phyloP scores from a whole-genome alignment of 2,797 vertebrate species.

The Erethizon dorsatum region DNA sequence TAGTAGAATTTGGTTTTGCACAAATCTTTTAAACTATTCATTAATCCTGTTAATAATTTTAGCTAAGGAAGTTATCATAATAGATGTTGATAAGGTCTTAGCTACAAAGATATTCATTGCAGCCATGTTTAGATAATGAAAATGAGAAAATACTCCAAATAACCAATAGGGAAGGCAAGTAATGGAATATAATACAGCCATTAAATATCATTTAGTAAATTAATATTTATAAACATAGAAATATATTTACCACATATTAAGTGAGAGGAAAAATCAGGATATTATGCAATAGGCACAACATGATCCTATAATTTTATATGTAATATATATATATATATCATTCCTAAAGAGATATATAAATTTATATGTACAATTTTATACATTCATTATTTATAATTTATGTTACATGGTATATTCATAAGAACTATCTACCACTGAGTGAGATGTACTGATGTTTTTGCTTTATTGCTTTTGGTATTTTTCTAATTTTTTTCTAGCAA shows the following conservation, averaged over 20 bases:
- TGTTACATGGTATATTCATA: not conserved
- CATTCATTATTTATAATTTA: not conserved
- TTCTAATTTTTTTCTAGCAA: conserved; percentile 23
- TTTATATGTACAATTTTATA: not conserved
- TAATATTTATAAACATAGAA: conserved; percentile 43
- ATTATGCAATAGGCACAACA: not conserved
- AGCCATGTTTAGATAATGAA: not conserved
- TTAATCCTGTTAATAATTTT: not conserved
- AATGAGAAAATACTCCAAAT: conserved; percentile 24
- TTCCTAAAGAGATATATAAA: not conserved
- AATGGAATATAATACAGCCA: not conserved
- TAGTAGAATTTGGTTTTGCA: not conserved
- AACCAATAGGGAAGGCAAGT: not conserved
- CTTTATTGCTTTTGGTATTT: conserved; percentile 1
- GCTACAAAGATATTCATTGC: not conserved
- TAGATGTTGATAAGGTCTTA: conserved; percentile 23
- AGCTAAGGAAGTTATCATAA: conserved; percentile 1
- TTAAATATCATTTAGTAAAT: not conserved
- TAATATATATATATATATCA: not conserved
- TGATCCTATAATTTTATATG: conserved; percentile 25
- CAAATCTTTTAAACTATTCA: not conserved
- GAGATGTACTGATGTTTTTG: not conserved
- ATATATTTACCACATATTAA: conserved; percentile 8
- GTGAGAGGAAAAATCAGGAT: not conserved
- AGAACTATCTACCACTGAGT: not conserved